phyloP scores from a whole-genome alignment of 1,140 invertebrate species.

The Arion vulgaris region DNA sequence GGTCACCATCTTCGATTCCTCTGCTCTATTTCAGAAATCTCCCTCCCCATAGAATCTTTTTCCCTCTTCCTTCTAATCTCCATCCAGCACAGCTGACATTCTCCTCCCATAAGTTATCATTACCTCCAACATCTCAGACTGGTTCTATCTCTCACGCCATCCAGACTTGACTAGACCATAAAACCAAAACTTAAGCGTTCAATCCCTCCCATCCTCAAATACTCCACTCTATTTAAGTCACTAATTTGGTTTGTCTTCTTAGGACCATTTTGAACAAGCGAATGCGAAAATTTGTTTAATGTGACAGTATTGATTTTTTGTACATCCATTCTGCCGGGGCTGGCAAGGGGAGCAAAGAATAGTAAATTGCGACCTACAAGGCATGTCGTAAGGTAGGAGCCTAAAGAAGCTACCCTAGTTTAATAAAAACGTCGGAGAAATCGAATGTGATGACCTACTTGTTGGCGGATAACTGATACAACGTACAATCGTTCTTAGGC shows the following conservation, averaged over 20 bases:
- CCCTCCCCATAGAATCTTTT: not conserved
- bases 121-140: not conserved
- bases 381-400: too few species aligned
- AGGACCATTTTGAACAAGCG: not conserved
- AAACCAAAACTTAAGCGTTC: conserved; percentile 14
- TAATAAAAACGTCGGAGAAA: too few species aligned
- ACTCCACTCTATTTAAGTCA: conserved; percentile 2
- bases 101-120: not conserved
- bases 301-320: not conserved
- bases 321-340: too few species aligned
- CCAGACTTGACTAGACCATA: not conserved
- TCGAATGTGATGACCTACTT: too few species aligned
- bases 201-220: too few species aligned
- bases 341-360: too few species aligned
- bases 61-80: not conserved
- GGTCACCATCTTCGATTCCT: not conserved
- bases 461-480: too few species aligned
- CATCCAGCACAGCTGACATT: not conserved
- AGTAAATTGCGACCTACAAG: too few species aligned
- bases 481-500: too few species aligned
- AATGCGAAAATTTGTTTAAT: not conserved
- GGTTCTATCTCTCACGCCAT: conserved; percentile 13
- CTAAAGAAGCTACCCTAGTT: too few species aligned
- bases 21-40: not conserved
- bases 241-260: not conserved